Conservation (phyloP, 2,888 invertebrate genomes). For the Eristalinus aeneus region DNA sequence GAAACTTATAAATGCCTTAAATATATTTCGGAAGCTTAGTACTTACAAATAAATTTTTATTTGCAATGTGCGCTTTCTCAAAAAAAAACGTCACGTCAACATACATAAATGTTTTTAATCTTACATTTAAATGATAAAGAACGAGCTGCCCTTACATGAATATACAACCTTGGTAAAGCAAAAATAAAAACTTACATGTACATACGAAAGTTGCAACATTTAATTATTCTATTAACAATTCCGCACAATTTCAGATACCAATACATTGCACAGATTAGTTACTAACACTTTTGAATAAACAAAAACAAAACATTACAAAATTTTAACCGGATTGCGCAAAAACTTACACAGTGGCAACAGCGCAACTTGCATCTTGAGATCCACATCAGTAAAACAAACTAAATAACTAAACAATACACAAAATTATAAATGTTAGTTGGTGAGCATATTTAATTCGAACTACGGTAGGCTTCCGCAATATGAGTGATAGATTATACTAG, state of each 20-base stretch:
- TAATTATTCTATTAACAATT: neutral
- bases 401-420: neutral
- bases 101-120: too few relatives aligned
- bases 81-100: too few relatives aligned
- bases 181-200: neutral
- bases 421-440: conserved; percentile 51
- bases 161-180: neutral
- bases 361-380: neutral
- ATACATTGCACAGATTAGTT: conserved; percentile 54
- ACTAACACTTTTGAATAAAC: conserved; percentile 9
- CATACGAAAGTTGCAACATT: neutral
- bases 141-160: neutral
- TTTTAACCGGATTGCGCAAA: conserved; percentile 13
- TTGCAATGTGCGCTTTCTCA: too few relatives aligned
- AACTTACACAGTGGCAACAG: neutral
- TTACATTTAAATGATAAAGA: too few relatives aligned
- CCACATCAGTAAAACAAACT: neutral
- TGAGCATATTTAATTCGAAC: conserved; percentile 37
- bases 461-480: conserved; percentile 12
- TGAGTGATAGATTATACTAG: conserved; percentile 3
- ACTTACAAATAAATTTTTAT: too few relatives aligned
- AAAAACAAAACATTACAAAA: neutral
- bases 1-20: too few relatives aligned
- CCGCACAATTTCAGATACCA: conserved; percentile 59
- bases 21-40: too few relatives aligned